Base-by-base conservation (phyloP, 2,797 vertebrate species). In the Bradypodion pumilum region DNA sequence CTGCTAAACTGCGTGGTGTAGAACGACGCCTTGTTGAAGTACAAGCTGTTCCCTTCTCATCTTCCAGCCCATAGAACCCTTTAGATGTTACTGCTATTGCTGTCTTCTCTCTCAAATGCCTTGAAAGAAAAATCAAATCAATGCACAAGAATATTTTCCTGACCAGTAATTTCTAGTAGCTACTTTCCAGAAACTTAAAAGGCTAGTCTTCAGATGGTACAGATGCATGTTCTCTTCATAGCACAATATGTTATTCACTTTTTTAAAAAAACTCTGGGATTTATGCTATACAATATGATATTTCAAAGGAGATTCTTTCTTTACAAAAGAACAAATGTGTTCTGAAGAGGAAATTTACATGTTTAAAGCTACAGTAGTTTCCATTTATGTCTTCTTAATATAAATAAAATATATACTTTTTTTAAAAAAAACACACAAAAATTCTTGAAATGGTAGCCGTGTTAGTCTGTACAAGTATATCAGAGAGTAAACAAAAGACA, bases 41-140 rank as follows among this genome's bases (percentile, higher is more conserved):
- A 81, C 96, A 97, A 42, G 94, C 93, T 65, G 95, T 88, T 89
- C 90, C 93, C 76, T 97, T 97, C 86, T 99, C 98, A 89, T 99
- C 98, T 89, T 98, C 98, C 49, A 95, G 93, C 91, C 97, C 97
- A 89, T 95, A 98, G 90, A 95, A 97, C 74, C 97, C 97, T 95
- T 97, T 96, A 77, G 98, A 98, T 62, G 98, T 98, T 89, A 98
- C 96, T 66, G 97, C 94, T 95, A 99, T 95, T 27, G 97, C 96
- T 4, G 98, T 99, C 94, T 98, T 98, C 93, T 98, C 98, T 95
- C 98, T 96, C 90, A 99, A 95, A 29, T 95, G 95, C 94, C 98
- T 99, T 90, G 75, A 94, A 91, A 87, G 90, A 95, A 92, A 95
- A 88, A 69, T 19, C 74, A 95, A 93, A 88, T 82, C 84, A 93